A percentile compares a stretch with the other conserved stretches of the same genome.
These are phyloP conservation scores for Lithodes maja DNA, from an alignment of 2,888 invertebrate genomes.

Conservation along the genomic window DNA sequence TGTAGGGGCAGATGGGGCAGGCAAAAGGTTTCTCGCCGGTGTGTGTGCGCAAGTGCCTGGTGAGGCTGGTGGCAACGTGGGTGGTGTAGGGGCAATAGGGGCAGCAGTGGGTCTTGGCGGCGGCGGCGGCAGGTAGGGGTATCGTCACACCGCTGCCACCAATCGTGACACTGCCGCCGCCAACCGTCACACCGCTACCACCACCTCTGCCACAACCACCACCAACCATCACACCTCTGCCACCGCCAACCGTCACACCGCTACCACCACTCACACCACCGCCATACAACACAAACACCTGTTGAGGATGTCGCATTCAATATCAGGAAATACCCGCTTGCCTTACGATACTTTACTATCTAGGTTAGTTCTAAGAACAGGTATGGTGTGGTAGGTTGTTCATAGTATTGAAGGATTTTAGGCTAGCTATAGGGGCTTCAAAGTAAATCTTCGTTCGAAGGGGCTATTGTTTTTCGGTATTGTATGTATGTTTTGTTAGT, in stretches of 20 bases:
- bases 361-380: no score
- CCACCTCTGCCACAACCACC: not conserved
- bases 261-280: not conserved
- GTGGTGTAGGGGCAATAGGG: constrained; percentile 51
- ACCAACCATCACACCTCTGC: not conserved
- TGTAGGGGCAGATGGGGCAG: constrained; percentile 40
- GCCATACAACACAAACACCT: constrained; percentile 47
- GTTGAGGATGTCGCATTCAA: constrained; percentile 34
- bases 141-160: not conserved
- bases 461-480: no score
- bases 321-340: constrained; percentile 19
- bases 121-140: not conserved
- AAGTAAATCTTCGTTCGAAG: no score
- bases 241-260: not conserved
- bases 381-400: no score
- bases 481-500: no score
- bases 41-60: constrained; percentile 53
- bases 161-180: not conserved
- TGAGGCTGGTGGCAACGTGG: constrained; percentile 41
- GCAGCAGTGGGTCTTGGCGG: constrained; percentile 43
- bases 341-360: constrained; percentile 7
- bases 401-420: no score
- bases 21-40: constrained; percentile 49
- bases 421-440: no score
- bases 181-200: not conserved